Evolutionary conservation across 2,888 invertebrate genomes (phyloP).

Genomic region (Noctua janthe): DNA sequence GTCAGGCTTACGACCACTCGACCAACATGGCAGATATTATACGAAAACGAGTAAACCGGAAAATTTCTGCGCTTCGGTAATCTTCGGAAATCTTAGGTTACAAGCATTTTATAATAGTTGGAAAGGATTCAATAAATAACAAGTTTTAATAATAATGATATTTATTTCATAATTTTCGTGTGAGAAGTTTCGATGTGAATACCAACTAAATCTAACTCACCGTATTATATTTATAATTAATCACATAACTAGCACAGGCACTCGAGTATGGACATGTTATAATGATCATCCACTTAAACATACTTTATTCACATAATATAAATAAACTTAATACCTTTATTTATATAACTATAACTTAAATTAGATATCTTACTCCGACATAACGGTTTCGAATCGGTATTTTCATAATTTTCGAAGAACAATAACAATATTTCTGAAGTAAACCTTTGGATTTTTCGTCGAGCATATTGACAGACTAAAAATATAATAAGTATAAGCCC

Average conservation of each 20-base stretch:
- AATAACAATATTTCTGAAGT: conserved; percentile 59
- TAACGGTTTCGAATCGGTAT: conserved; percentile 60
- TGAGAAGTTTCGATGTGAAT: conserved; percentile 70
- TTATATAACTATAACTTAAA: conserved; percentile 67
- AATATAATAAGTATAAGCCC: conserved; percentile 67
- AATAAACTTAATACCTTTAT: conserved; percentile 75
- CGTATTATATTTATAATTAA: conserved; percentile 61
- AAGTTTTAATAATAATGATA: conserved; percentile 62
- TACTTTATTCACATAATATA: conserved; percentile 75
- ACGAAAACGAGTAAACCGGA: background rate
- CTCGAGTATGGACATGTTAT: conserved; percentile 74
- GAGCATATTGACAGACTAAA: conserved; percentile 54
- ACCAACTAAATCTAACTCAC: conserved; percentile 69
- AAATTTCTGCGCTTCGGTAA: background rate
- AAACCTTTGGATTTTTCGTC: conserved; percentile 67
- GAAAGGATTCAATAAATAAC: conserved; percentile 2
- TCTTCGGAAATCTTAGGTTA: background rate
- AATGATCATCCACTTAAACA: conserved; percentile 63
- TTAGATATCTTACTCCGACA: conserved; percentile 67
- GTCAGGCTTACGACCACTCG: too few species aligned
- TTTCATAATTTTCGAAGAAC: conserved; percentile 49
- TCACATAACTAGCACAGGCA: conserved; percentile 76
- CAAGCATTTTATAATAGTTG: background rate
- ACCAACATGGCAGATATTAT: too few species aligned
- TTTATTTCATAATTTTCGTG: conserved; percentile 77